Evolutionary conservation across 2,888 invertebrate genomes (phyloP).

Genomic region (Hedya salicella): DNA sequence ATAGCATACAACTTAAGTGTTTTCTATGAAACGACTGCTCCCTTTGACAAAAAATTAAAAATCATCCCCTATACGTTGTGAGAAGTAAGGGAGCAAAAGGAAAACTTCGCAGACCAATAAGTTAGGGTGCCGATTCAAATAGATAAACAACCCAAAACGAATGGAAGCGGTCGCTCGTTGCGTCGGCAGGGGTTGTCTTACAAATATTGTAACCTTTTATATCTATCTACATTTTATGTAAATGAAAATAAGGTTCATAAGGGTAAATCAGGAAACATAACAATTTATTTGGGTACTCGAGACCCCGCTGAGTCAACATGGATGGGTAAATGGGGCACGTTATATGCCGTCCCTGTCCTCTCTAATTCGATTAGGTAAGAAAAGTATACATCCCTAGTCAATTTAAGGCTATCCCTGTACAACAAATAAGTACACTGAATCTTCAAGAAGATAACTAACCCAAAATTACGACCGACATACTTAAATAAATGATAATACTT

Average conservation of each 20-base stretch:
- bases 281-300: conserved; percentile 43
- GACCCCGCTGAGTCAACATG: conserved; percentile 43
- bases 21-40: conserved; percentile 23
- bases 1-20: conserved; percentile 18
- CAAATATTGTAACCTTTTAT: conserved; percentile 34
- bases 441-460: neutral
- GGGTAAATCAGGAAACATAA: conserved; percentile 44
- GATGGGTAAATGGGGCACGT: conserved; percentile 42
- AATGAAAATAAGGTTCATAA: conserved; percentile 43
- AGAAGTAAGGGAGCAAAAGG: conserved; percentile 20
- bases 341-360: conserved; percentile 41
- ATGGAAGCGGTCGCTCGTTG: conserved; percentile 29
- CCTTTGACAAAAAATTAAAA: conserved; percentile 29
- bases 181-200: conserved; percentile 25
- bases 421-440: conserved; percentile 30
- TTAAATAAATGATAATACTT: too few species aligned
- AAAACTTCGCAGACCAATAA: conserved; percentile 35
- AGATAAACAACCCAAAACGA: conserved; percentile 42
- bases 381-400: conserved; percentile 42
- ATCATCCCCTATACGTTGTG: conserved; percentile 33
- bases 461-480: too few species aligned
- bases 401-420: conserved; percentile 38
- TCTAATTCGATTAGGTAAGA: conserved; percentile 44
- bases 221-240: conserved; percentile 37
- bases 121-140: conserved; percentile 39